Percentiles rank a stretch among this genome's conserved stretches.
Conservation (phyloP, 2,113 vertebrate genomes). For the Gallinago jamesoni region DNA sequence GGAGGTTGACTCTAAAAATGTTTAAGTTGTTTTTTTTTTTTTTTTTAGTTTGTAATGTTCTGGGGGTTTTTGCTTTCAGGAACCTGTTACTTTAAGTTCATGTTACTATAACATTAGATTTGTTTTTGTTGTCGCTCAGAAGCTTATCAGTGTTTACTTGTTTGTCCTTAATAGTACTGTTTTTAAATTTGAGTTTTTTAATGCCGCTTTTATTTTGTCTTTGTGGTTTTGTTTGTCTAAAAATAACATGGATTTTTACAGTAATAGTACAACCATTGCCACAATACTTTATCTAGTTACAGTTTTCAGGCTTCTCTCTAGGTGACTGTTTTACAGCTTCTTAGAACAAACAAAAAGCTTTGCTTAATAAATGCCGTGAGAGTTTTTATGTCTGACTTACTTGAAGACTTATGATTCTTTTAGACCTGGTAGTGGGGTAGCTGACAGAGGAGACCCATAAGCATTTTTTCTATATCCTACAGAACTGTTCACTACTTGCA, state of each 20-base stretch:
- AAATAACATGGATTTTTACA: slow-evolving; percentile 24
- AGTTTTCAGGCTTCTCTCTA: background rate
- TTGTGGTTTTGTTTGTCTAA: background rate
- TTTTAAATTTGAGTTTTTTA: background rate
- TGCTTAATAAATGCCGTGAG: background rate
- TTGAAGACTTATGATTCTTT: background rate
- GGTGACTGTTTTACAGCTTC: background rate
- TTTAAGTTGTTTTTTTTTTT: background rate
- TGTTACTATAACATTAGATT: background rate
- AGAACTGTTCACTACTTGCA: background rate
- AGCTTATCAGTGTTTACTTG: background rate
- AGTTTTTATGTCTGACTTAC: background rate
- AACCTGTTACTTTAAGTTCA: background rate
- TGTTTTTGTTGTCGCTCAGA: background rate
- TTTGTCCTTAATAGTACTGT: background rate
- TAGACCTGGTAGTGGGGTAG: background rate
- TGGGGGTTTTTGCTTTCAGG: slow-evolving; percentile 55
- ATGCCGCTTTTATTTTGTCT: background rate
- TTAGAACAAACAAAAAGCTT: background rate
- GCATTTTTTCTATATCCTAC: background rate
- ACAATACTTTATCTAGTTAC: background rate
- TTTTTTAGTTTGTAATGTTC: background rate
- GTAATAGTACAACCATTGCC: background rate
- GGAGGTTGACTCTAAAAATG: slow-evolving; percentile 62
- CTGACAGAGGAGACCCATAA: background rate